Evolutionary conservation across 2,888 invertebrate genomes (phyloP).

Genomic region (Hanleya hanleyi): DNA sequence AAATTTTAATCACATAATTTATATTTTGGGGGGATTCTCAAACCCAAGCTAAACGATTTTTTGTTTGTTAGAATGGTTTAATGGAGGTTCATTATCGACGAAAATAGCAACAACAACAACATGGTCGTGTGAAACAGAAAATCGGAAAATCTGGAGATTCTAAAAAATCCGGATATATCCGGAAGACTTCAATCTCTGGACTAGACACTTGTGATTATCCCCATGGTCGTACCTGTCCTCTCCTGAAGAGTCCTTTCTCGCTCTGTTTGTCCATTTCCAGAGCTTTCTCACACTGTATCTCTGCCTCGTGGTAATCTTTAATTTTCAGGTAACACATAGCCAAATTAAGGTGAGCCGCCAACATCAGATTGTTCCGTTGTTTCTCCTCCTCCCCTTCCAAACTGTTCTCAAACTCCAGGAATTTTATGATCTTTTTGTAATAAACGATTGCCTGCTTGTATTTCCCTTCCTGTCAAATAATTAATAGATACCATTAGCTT

Average conservation of each 20-base stretch:
- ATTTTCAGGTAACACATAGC: constrained; percentile 87
- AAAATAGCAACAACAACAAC: too few species aligned
- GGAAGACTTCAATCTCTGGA: too few species aligned
- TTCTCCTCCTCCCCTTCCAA: constrained; percentile 74
- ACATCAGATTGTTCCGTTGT: constrained; percentile 77
- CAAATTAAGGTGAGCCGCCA: constrained; percentile 86
- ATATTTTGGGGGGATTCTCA: too few species aligned
- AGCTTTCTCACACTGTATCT: constrained; percentile 84
- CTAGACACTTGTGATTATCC: too few species aligned
- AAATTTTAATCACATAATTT: too few species aligned
- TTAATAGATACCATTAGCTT: background rate
- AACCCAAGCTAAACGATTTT: too few species aligned
- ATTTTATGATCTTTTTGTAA: constrained; percentile 85
- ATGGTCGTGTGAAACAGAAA: too few species aligned
- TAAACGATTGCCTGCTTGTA: constrained; percentile 86
- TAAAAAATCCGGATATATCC: too few species aligned
- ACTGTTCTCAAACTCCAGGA: constrained; percentile 78
- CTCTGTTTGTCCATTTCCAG: constrained; percentile 83
- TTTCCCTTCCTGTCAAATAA: constrained; percentile 78
- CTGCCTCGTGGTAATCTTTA: constrained; percentile 82
- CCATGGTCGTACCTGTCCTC: constrained; percentile 86
- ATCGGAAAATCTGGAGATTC: too few species aligned
- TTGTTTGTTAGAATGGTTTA: too few species aligned
- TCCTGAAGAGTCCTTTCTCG: constrained; percentile 91
- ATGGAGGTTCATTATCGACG: too few species aligned